Conservation (phyloP, 1,140 invertebrate genomes). For the Grapholita molesta region DNA sequence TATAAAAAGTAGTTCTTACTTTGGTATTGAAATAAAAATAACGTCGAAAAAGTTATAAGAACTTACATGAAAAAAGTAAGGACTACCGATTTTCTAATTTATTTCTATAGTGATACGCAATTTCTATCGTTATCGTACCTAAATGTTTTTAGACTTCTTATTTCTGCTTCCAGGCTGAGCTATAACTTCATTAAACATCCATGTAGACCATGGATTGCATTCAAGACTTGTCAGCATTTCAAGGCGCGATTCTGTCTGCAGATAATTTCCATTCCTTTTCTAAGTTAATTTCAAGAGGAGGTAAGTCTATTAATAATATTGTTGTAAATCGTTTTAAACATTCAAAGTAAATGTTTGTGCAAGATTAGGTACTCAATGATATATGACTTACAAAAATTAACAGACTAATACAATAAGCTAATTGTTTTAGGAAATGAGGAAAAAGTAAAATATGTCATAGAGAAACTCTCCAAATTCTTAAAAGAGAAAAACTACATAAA, state of each 20-base stretch:
- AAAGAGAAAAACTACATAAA: constrained; percentile 40
- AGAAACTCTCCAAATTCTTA: constrained; percentile 43
- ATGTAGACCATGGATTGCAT: constrained; percentile 52
- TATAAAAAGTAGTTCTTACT: not conserved
- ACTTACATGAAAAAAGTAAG: too few relatives aligned
- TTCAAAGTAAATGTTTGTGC: too few relatives aligned
- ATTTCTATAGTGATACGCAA: too few relatives aligned
- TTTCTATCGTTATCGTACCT: too few relatives aligned
- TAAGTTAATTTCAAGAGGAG: constrained; percentile 53
- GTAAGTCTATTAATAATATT: constrained; percentile 34
- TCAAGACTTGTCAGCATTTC: constrained; percentile 51
- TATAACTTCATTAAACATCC: not conserved
- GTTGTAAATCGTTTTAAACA: too few relatives aligned
- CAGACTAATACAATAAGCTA: constrained; percentile 1
- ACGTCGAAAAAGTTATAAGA: too few relatives aligned
- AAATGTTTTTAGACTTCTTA: not conserved
- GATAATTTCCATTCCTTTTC: constrained; percentile 52
- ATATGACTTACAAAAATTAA: not conserved
- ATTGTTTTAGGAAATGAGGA: constrained; percentile 62
- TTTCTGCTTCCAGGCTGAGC: not conserved
- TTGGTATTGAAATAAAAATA: too few relatives aligned
- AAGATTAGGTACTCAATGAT: too few relatives aligned
- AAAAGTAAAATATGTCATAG: constrained; percentile 48
- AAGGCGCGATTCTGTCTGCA: constrained; percentile 57
- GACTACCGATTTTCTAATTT: too few relatives aligned